Evolutionary conservation across 1,140 invertebrate genomes (phyloP).

Genomic region (Bombus cullumanus): DNA sequence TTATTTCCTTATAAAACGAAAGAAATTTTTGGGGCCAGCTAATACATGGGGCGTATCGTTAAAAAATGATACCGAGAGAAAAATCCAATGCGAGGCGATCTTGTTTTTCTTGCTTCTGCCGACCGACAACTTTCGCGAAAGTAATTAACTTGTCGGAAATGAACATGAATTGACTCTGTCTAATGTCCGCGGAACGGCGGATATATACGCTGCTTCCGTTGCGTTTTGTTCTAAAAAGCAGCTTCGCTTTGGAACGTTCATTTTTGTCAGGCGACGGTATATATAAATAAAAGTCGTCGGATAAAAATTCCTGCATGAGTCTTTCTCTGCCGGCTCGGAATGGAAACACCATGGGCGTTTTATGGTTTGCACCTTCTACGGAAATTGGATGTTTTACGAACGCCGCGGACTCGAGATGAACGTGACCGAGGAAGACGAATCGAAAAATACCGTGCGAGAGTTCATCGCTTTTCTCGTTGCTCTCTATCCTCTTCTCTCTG

Average conservation of each 20-base stretch:
- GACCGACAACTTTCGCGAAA: background rate
- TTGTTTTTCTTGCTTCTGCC: no score
- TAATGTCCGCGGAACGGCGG: background rate
- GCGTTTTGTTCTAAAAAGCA: background rate
- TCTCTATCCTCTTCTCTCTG: background rate
- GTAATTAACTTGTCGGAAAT: background rate
- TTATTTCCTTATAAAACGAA: no score
- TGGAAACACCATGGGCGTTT: conserved; percentile 57
- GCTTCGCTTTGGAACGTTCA: background rate
- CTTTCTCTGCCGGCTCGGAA: conserved; percentile 10
- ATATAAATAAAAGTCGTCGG: no score
- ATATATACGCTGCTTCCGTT: background rate
- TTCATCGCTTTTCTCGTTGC: background rate
- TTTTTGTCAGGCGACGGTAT: background rate
- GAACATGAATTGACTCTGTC: background rate
- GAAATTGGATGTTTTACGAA: conserved; percentile 68
- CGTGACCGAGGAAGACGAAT: conserved; percentile 39
- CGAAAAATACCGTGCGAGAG: background rate
- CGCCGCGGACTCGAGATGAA: conserved; percentile 26
- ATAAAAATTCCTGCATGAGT: background rate
- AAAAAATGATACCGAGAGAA: background rate
- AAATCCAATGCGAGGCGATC: background rate
- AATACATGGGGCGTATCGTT: no score
- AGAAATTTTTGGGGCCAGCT: no score
- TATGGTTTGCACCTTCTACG: conserved; percentile 49